Percentiles rank a stretch among this genome's conserved stretches.
These are phyloP conservation scores for Iphiclides podalirius DNA, from an alignment of 2,888 invertebrate genomes.

Conservation along the genomic window DNA sequence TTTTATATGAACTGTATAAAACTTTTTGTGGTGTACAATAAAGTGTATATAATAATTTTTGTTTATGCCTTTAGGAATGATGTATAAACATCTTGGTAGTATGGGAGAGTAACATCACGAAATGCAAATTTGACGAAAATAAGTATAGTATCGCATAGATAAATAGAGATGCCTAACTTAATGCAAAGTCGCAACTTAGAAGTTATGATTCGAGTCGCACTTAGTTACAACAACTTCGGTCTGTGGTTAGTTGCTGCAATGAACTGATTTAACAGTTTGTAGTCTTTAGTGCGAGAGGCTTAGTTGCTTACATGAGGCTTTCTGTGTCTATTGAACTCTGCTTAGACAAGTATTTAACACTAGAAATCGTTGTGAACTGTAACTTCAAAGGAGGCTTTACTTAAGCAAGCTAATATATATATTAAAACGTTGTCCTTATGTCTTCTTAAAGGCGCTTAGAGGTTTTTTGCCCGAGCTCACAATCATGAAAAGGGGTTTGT, in stretches of 20 bases:
- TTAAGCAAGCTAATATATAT: slow-evolving; percentile 6
- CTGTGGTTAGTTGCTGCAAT: slow-evolving; percentile 48
- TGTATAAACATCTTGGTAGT: too few relatives aligned
- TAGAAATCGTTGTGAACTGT: slow-evolving; percentile 3
- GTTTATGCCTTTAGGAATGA: too few relatives aligned
- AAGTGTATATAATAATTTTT: too few relatives aligned
- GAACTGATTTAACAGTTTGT: slow-evolving; percentile 51
- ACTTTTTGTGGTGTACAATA: too few relatives aligned
- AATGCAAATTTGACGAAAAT: too few relatives aligned
- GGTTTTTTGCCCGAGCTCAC: slow-evolving; percentile 2
- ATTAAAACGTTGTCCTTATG: slow-evolving; percentile 3
- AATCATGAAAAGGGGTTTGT: slow-evolving; percentile 3
- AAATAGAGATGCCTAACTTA: slow-evolving; percentile 43
- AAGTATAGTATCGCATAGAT: slow-evolving; percentile 29
- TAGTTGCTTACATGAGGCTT: slow-evolving; percentile 25
- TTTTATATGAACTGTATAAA: too few relatives aligned
- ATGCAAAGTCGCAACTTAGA: slow-evolving; percentile 41
- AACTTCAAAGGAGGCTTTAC: slow-evolving; percentile 8
- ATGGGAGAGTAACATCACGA: too few relatives aligned
- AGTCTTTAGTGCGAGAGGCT: slow-evolving; percentile 28
- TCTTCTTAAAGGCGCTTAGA: background rate
- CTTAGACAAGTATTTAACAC: slow-evolving; percentile 16
- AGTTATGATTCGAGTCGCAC: slow-evolving; percentile 55
- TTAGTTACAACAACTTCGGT: slow-evolving; percentile 46
- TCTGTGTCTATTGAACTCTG: slow-evolving; percentile 10